Percentiles rank a stretch among this genome's conserved stretches.
Evolutionary conservation across 2,888 invertebrate species (phyloP).

Genomic region (Palloptera scutellata): DNA sequence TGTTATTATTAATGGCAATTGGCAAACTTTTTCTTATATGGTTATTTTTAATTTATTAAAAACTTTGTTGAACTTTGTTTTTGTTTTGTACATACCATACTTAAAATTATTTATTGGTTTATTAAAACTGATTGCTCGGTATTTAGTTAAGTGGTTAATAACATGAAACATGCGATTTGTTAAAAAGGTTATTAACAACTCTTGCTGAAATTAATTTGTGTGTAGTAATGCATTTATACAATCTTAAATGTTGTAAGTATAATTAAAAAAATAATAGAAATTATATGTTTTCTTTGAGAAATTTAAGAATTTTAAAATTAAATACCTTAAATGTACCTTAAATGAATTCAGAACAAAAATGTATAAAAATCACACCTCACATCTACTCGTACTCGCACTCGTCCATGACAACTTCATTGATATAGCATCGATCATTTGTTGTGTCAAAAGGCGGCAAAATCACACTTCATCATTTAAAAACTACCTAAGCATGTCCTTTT

Average conservation of each 20-base stretch:
- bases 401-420: constrained; percentile 12
- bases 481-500: constrained; percentile 1
- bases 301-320: no score
- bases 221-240: no score
- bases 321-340: no score
- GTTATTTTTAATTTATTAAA: neutral
- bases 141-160: constrained; percentile 23
- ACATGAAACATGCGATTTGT: constrained; percentile 12
- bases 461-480: constrained; percentile 21
- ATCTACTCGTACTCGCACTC: no score
- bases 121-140: constrained; percentile 21
- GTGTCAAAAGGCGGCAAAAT: constrained; percentile 11
- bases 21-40: constrained; percentile 45
- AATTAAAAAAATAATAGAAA: no score
- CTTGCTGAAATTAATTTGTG: no score
- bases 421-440: constrained; percentile 11
- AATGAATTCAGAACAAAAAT: no score
- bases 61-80: constrained; percentile 2
- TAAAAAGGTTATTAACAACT: neutral
- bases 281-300: no score
- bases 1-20: constrained; percentile 58
- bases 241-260: no score
- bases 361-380: no score
- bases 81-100: constrained; percentile 11
- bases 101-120: constrained; percentile 21